Conservation (phyloP, 2,888 invertebrate species). For the Eretmocerus hayati region DNA sequence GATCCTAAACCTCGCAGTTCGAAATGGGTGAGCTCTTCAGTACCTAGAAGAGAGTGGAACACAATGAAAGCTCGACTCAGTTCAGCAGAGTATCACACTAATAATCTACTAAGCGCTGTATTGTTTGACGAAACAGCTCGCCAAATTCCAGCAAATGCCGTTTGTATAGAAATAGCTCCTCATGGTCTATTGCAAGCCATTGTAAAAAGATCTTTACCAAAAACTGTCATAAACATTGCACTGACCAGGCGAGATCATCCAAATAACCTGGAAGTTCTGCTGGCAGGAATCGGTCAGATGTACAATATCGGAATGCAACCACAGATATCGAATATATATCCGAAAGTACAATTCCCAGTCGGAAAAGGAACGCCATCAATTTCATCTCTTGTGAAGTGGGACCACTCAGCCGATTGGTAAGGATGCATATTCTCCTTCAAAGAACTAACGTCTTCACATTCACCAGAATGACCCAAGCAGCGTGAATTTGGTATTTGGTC, state of each 20-base stretch:
- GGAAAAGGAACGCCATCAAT: slow-evolving; percentile 53
- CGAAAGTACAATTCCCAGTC: slow-evolving; percentile 49
- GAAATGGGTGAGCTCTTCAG: no score
- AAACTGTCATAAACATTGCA: slow-evolving; percentile 64
- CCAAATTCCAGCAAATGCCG: slow-evolving; percentile 68
- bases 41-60: no score
- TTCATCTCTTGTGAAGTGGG: slow-evolving; percentile 38
- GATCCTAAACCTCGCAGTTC: no score
- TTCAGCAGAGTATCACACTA: no score
- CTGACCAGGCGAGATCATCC: slow-evolving; percentile 63
- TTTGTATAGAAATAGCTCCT: no score
- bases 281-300: slow-evolving; percentile 49
- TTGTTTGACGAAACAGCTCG: slow-evolving; percentile 76
- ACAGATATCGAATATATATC: slow-evolving; percentile 49
- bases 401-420: slow-evolving; percentile 23
- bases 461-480: no score
- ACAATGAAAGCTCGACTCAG: slow-evolving; percentile 55
- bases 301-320: slow-evolving; percentile 51
- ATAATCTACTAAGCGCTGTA: slow-evolving; percentile 65
- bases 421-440: no score
- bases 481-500: neutral
- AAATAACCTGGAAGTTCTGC: slow-evolving; percentile 34
- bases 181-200: slow-evolving; percentile 84
- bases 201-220: slow-evolving; percentile 65
- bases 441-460: no score